Base-by-base conservation (phyloP, 2,797 vertebrate genomes). In the Pelochelys cantorii region DNA sequence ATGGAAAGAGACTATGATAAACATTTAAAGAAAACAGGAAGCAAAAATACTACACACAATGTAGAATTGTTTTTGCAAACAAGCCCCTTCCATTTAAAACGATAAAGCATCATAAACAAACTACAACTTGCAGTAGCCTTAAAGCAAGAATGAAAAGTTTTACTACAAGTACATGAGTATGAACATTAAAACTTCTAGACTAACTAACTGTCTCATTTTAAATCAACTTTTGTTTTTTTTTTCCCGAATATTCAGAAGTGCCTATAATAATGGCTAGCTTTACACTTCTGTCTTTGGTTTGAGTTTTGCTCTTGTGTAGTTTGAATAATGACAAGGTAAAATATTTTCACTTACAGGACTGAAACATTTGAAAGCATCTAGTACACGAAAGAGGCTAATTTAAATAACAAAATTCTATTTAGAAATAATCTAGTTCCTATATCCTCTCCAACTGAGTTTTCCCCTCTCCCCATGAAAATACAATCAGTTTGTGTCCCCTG, bases 61-160 rank as follows among this genome's bases (percentile, higher is more conserved):
- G 55, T 80, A 81, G 48, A 34, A 15, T 29, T 55, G 75, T 87
- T 68, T 31, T 53, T 75, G 42, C 86, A 83, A 56, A 60, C 14
- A 11, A 71, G 34, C 11, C 52, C 59, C 59, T 78, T 80, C 90
- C 15, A 62, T 3, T 57, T 83, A 88, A 48, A 90, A 62, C 31
- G 65, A 34, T 11, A 68, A 34, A 34, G 34, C 68, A 80, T 27
- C 0, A 0, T 2, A 31, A 14, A 2, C 83, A 82, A 74, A 62
- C 25, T 84, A 60, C 86, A 82, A 83, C 29, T 87, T 78, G 83
- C 4, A 4, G 71, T 14, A 75, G 12, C 37, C 22, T 48, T 75
- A 75, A 75, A 75, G 25, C 42, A 11, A 75, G 25, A 52, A 75
- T 75, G 7, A 48, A 27, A 27, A 75, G 42, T 48, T 75, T 48